These are phyloP conservation scores for Mechanitis messenoides DNA, from an alignment of 2,888 invertebrate genomes.

Conservation along the genomic window DNA sequence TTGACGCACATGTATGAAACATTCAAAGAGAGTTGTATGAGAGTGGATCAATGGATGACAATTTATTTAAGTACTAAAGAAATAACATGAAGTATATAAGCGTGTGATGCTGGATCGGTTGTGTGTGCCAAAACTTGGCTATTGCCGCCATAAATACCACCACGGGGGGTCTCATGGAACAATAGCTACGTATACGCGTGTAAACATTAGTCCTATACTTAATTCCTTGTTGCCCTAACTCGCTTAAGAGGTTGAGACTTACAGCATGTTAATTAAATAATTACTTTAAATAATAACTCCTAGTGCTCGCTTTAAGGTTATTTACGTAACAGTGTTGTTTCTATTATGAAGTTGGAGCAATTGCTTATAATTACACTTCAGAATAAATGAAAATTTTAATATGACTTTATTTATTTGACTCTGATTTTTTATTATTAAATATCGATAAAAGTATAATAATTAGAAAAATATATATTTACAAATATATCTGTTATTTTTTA, in stretches of 20 bases:
- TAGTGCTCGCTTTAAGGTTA: conserved; percentile 31
- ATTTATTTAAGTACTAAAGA: not conserved
- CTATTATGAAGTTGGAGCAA: conserved; percentile 3
- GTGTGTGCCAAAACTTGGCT: conserved; percentile 70
- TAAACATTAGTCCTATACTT: conserved; percentile 72
- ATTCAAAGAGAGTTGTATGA: too few species aligned
- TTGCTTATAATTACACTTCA: not conserved
- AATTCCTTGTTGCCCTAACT: conserved; percentile 73
- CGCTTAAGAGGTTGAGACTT: conserved; percentile 71
- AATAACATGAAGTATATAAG: not conserved
- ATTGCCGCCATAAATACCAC: conserved; percentile 68
- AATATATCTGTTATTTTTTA: not conserved
- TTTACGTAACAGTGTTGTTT: conserved; percentile 6
- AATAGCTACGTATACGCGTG: conserved; percentile 71
- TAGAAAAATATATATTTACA: too few species aligned
- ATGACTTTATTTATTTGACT: too few species aligned
- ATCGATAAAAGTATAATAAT: not conserved
- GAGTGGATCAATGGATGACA: conserved; percentile 13
- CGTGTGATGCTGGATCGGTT: conserved; percentile 33
- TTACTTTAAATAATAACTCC: conserved; percentile 74
- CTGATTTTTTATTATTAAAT: too few species aligned
- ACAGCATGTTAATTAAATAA: conserved; percentile 75
- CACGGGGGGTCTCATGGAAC: conserved; percentile 60
- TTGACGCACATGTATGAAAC: conserved; percentile 7
- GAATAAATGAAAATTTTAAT: not conserved